Conservation (phyloP, 2,797 vertebrate genomes). For the Phataginus tetradactyla region DNA sequence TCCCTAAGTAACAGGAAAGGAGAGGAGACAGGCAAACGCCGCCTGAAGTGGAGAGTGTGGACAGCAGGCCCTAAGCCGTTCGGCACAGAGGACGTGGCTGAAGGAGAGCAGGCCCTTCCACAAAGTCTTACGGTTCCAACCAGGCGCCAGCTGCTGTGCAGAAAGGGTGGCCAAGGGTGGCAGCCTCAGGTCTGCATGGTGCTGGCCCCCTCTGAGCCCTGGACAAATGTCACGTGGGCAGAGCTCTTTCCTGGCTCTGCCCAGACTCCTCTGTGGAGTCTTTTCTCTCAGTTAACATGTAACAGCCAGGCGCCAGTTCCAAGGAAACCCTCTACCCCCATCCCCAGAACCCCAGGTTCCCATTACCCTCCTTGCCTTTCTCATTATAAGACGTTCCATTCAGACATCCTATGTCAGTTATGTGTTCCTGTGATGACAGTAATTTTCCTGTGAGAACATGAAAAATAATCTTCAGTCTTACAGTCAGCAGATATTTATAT, state of each 20-base stretch:
- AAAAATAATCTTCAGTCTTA: background rate
- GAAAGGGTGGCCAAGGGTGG: too few species aligned
- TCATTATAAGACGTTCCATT: background rate
- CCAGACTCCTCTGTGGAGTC: background rate
- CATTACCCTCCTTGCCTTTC: background rate
- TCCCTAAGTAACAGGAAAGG: background rate
- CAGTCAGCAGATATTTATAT: background rate
- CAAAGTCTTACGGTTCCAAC: accelerated
- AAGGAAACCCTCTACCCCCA: background rate
- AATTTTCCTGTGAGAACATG: background rate
- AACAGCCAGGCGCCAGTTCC: background rate
- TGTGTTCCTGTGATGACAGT: background rate
- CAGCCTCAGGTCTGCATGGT: accelerated
- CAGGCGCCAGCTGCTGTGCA: accelerated
- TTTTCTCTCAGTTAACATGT: background rate
- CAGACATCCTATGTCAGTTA: background rate
- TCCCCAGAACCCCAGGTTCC: background rate
- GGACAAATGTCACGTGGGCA: accelerated
- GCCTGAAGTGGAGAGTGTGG: background rate
- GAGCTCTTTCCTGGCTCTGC: background rate
- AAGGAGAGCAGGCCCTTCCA: too few species aligned
- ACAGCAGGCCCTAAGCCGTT: background rate
- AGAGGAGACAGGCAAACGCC: background rate
- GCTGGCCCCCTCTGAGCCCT: accelerated
- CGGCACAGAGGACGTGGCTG: background rate